Percentiles rank a stretch among this genome's conserved stretches.
phyloP scores from a whole-genome alignment of 2,797 vertebrate genomes.

The Scolopax rusticola region DNA sequence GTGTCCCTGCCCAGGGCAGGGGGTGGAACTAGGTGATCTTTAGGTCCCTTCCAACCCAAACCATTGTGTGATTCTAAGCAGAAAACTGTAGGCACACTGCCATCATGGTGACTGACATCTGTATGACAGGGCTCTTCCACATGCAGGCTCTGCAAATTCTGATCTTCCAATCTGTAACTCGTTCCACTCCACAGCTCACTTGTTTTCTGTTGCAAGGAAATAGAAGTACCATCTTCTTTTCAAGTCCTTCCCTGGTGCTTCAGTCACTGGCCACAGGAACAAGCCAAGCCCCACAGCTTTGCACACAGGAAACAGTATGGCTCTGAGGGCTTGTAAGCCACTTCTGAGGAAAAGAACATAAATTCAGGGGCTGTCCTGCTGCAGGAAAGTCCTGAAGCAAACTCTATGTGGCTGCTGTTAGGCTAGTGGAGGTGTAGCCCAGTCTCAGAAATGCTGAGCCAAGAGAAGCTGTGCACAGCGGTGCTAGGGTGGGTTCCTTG shows the following conservation, averaged over 20 bases:
- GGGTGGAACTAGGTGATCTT: background rate
- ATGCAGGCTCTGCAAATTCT: background rate
- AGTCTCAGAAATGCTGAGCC: background rate
- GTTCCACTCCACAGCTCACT: background rate
- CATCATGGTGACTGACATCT: background rate
- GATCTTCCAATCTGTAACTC: background rate
- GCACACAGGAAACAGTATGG: background rate
- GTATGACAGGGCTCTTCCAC: background rate
- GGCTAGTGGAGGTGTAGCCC: background rate
- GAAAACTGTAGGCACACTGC: accelerated
- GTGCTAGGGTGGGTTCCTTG: background rate
- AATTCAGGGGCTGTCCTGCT: background rate
- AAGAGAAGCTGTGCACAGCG: background rate
- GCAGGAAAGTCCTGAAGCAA: background rate
- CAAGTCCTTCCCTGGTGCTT: background rate
- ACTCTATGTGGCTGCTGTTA: background rate
- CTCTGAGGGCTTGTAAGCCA: background rate
- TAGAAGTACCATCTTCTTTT: background rate
- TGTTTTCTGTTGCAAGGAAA: background rate
- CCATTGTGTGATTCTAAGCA: background rate
- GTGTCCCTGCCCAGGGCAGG: background rate
- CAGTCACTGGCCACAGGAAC: background rate
- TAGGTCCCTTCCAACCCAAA: background rate
- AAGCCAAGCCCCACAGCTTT: background rate
- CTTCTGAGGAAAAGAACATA: background rate